Percentiles rank a stretch among this genome's conserved stretches.
These are phyloP conservation scores for Sphaeridia pumilis DNA, from an alignment of 2,888 invertebrate genomes.

Conservation along the genomic window DNA sequence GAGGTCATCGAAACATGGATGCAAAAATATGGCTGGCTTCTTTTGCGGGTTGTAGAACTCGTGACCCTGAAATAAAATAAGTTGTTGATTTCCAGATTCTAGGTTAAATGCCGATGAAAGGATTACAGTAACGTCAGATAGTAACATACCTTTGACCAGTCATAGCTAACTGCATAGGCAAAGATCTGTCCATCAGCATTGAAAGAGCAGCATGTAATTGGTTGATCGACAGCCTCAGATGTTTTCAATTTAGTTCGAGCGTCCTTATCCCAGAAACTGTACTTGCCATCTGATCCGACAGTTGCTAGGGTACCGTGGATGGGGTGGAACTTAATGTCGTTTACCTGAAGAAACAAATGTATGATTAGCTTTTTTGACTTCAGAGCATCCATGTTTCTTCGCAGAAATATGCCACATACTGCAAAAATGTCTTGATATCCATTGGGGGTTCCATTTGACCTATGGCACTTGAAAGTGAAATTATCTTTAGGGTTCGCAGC, in stretches of 20 bases:
- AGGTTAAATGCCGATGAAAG: too few relatives aligned
- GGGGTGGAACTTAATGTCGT: slow-evolving; percentile 95
- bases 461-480: slow-evolving; percentile 98
- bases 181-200: slow-evolving; percentile 95
- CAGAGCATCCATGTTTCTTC: too few relatives aligned
- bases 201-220: slow-evolving; percentile 84
- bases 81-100: too few relatives aligned
- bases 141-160: slow-evolving; percentile 92
- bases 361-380: too few relatives aligned
- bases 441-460: slow-evolving; percentile 69
- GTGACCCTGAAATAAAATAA: slow-evolving; percentile 74
- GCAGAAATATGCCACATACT: too few relatives aligned
- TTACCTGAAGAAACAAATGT: slow-evolving; percentile 55
- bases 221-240: slow-evolving; percentile 86
- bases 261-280: slow-evolving; percentile 99
- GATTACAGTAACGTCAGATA: too few relatives aligned
- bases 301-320: slow-evolving; percentile 92
- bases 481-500: slow-evolving; percentile 92
- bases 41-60: slow-evolving; percentile 86
- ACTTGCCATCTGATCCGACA: slow-evolving; percentile 93
- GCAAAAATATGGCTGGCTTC: slow-evolving; percentile 88
- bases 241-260: slow-evolving; percentile 95
- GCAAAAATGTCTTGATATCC: slow-evolving; percentile 64
- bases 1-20: slow-evolving; percentile 89
- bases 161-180: slow-evolving; percentile 94